Conservation (phyloP, 2,888 invertebrate species). For the Pseudococcus longispinus region DNA sequence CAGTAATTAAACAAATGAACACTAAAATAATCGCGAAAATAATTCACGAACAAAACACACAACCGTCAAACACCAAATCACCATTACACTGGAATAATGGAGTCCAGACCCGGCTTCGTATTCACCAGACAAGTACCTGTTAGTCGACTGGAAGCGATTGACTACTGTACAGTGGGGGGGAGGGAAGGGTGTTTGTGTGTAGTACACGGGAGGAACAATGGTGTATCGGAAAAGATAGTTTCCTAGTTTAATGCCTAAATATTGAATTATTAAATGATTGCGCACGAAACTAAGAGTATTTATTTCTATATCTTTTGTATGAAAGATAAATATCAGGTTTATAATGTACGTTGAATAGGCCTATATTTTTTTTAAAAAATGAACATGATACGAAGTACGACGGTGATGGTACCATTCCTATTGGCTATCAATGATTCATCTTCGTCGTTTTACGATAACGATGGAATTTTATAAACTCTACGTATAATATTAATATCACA, state of each 20-base stretch:
- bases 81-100: background rate
- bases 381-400: background rate
- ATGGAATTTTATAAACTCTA: background rate
- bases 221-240: background rate
- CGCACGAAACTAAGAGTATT: background rate
- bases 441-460: background rate
- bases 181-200: background rate
- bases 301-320: background rate
- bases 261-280: background rate
- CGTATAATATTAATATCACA: too few relatives aligned
- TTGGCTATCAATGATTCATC: background rate
- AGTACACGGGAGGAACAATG: background rate
- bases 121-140: slow-evolving; percentile 28
- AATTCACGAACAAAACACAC: background rate
- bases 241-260: background rate
- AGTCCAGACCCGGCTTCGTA: slow-evolving; percentile 10
- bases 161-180: background rate
- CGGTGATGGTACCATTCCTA: background rate
- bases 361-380: background rate
- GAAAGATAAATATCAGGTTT: background rate
- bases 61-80: background rate
- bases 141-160: slow-evolving; percentile 1
- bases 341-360: too few relatives aligned
- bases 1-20: background rate
- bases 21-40: slow-evolving; percentile 11